Evolutionary conservation across 2,797 vertebrate species (phyloP).

Genomic region (Acrossocheilus wenchowensis): DNA sequence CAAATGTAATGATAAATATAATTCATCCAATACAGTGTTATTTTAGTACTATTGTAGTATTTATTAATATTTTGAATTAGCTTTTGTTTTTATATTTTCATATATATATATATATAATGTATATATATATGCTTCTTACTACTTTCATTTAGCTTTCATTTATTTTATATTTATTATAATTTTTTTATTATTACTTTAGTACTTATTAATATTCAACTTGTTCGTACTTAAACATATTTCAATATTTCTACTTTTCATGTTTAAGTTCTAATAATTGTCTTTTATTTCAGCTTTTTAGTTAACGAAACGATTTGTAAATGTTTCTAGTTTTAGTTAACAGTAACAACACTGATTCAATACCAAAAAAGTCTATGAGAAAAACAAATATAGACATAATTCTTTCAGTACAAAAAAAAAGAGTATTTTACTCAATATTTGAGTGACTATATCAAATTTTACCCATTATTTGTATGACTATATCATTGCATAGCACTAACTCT

Average conservation of each 20-base stretch:
- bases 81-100: not conserved
- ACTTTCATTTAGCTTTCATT: too few species aligned
- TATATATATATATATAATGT: too few species aligned
- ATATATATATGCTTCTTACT: too few species aligned
- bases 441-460: not conserved
- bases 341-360: not conserved
- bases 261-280: not conserved
- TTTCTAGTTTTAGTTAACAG: not conserved
- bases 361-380: not conserved
- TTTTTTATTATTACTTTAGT: too few species aligned
- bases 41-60: not conserved
- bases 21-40: not conserved
- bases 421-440: not conserved
- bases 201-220: too few species aligned
- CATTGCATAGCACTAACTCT: not conserved
- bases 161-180: too few species aligned
- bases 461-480: not conserved
- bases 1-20: not conserved
- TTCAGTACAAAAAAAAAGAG: not conserved
- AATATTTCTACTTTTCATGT: too few species aligned
- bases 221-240: too few species aligned
- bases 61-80: not conserved
- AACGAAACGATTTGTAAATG: not conserved
- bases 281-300: not conserved
- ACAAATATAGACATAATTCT: not conserved